These are phyloP conservation scores for Lochmaea capreae DNA, from an alignment of 2,888 invertebrate species.

Conservation along the genomic window DNA sequence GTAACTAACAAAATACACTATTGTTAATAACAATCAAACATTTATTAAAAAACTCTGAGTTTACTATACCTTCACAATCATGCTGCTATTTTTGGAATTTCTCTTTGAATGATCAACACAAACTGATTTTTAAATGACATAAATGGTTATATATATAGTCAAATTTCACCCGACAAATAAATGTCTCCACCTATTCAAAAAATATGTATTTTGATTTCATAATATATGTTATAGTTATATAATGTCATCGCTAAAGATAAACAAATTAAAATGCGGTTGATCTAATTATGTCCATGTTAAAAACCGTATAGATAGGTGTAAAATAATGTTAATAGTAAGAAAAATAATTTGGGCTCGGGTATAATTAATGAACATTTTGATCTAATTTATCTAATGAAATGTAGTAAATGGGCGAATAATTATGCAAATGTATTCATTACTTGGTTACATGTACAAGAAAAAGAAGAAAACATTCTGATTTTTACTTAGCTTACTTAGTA, in stretches of 20 bases:
- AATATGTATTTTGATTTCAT: slow-evolving; percentile 13
- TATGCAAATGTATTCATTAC: neutral
- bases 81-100: slow-evolving; percentile 23
- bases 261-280: slow-evolving; percentile 1
- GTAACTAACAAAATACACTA: neutral
- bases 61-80: slow-evolving; percentile 36
- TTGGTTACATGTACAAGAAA: too few relatives aligned
- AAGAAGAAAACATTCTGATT: too few relatives aligned
- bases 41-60: too few relatives aligned
- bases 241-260: slow-evolving; percentile 21
- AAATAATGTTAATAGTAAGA: neutral
- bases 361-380: slow-evolving; percentile 3
- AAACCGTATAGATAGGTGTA: slow-evolving; percentile 11
- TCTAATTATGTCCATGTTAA: slow-evolving; percentile 24
- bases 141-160: slow-evolving; percentile 27
- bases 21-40: neutral
- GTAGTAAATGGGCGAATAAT: neutral
- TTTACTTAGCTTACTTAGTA: too few relatives aligned
- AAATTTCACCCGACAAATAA: slow-evolving; percentile 20
- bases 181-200: slow-evolving; percentile 20
- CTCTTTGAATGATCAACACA: slow-evolving; percentile 16
- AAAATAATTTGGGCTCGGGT: neutral
- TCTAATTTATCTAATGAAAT: neutral
- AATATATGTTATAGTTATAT: slow-evolving; percentile 18
- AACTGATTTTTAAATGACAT: slow-evolving; percentile 24